Percentiles rank a stretch among this genome's conserved stretches.
These are phyloP conservation scores for Clivina fossor DNA, from an alignment of 2,888 invertebrate genomes.

Conservation along the genomic window DNA sequence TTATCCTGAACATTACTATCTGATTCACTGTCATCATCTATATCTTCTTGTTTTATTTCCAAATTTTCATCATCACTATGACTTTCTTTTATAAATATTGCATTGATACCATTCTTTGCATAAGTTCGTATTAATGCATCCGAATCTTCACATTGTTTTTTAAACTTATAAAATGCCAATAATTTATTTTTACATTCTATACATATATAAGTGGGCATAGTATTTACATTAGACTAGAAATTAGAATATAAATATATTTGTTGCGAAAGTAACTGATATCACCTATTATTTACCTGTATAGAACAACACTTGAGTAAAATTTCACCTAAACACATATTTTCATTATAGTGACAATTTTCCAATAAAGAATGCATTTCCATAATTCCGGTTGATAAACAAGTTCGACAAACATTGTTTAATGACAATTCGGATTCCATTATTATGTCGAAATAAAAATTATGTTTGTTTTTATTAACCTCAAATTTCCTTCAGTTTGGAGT, in stretches of 20 bases:
- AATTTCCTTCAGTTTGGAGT: too few species aligned
- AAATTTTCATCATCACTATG: background rate
- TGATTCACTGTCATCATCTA: constrained; percentile 7
- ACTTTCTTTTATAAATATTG: constrained; percentile 3
- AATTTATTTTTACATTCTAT: constrained; percentile 16
- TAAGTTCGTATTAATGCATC: constrained; percentile 10
- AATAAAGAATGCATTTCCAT: constrained; percentile 16
- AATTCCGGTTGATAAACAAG: constrained; percentile 7
- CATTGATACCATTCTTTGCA: constrained; percentile 8
- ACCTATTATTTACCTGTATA: constrained; percentile 7
- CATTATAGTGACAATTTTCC: constrained; percentile 17
- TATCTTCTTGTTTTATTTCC: constrained; percentile 11
- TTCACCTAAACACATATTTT: constrained; percentile 16
- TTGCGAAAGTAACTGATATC: background rate
- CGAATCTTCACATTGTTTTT: constrained; percentile 23
- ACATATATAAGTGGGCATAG: constrained; percentile 9
- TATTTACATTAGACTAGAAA: constrained; percentile 14
- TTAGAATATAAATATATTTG: background rate
- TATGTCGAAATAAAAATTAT: background rate
- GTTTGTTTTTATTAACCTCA: background rate
- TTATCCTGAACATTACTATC: background rate
- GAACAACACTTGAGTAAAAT: constrained; percentile 20
- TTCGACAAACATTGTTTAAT: constrained; percentile 14
- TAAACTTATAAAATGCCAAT: constrained; percentile 20
- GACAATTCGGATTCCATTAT: constrained; percentile 2